phyloP scores from a whole-genome alignment of 2,888 invertebrate genomes.

The Tineola bisselliella region DNA sequence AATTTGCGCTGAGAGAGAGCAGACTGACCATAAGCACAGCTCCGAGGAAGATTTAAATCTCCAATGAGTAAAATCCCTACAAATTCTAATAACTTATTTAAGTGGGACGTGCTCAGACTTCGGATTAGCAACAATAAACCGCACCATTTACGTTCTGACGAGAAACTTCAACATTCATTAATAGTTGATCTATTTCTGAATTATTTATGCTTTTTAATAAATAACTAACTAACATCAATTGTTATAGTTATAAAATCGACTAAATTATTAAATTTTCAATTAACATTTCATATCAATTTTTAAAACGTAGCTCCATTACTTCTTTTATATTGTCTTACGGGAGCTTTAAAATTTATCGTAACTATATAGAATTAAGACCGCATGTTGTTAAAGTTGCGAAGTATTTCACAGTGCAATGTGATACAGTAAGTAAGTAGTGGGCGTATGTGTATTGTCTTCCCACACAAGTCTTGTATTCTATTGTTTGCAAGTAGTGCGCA shows the following conservation, averaged over 20 bases:
- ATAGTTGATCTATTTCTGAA: slow-evolving; percentile 3
- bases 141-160: background rate
- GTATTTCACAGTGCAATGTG: background rate
- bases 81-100: slow-evolving; percentile 3
- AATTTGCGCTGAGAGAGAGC: background rate
- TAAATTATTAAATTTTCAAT: background rate
- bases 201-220: background rate
- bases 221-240: background rate
- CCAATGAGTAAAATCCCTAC: background rate
- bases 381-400: too few species aligned
- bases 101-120: slow-evolving; percentile 1
- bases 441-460: background rate
- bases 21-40: background rate
- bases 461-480: background rate
- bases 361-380: background rate
- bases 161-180: background rate
- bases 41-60: background rate
- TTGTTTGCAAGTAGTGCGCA: background rate
- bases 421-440: background rate
- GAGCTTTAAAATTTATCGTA: background rate
- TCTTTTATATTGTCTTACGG: background rate
- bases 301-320: background rate
- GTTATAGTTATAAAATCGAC: background rate
- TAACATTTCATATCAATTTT: background rate
- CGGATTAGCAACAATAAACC: background rate